Percentiles rank a stretch among this genome's conserved stretches.
Conservation (phyloP, 2,888 invertebrate species). For the Pollenia amentaria region DNA sequence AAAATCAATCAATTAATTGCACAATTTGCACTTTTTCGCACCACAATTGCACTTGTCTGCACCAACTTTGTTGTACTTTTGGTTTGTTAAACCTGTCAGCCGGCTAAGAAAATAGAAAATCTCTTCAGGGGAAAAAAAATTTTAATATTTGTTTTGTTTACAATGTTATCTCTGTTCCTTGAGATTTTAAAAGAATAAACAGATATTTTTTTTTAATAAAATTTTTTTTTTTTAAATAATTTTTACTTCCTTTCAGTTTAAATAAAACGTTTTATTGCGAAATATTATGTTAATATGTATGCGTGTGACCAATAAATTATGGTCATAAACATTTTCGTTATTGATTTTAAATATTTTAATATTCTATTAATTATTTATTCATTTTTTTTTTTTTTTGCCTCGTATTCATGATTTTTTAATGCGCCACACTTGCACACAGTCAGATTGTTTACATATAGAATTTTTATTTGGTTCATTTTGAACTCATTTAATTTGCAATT, state of each 20-base stretch:
- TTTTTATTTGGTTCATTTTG: conserved; percentile 47
- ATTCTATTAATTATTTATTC: conserved; percentile 28
- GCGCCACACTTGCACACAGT: not conserved
- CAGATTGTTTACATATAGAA: not conserved
- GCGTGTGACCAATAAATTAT: conserved; percentile 49
- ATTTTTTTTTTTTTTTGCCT: not conserved
- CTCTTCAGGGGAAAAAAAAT: not conserved
- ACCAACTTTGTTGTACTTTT: conserved; percentile 53
- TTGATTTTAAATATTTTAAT: conserved; percentile 64
- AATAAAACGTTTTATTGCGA: conserved; percentile 39
- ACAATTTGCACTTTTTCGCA: conserved; percentile 63
- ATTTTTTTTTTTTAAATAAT: conserved; percentile 12
- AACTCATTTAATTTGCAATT: conserved; percentile 62
- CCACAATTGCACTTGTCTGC: conserved; percentile 42
- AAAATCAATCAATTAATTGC: conserved; percentile 39
- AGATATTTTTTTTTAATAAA: conserved; percentile 18
- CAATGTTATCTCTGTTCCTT: conserved; percentile 20
- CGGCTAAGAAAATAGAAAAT: conserved; percentile 5
- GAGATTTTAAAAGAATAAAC: conserved; percentile 4
- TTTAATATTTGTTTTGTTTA: conserved; percentile 8
- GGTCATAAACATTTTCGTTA: conserved; percentile 58
- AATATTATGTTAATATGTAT: conserved; percentile 33
- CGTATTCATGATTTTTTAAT: conserved; percentile 58
- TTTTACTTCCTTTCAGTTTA: conserved; percentile 23
- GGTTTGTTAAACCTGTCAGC: conserved; percentile 43